Evolutionary conservation across 2,797 vertebrate species (phyloP).

Genomic region (Hirundo rustica): DNA sequence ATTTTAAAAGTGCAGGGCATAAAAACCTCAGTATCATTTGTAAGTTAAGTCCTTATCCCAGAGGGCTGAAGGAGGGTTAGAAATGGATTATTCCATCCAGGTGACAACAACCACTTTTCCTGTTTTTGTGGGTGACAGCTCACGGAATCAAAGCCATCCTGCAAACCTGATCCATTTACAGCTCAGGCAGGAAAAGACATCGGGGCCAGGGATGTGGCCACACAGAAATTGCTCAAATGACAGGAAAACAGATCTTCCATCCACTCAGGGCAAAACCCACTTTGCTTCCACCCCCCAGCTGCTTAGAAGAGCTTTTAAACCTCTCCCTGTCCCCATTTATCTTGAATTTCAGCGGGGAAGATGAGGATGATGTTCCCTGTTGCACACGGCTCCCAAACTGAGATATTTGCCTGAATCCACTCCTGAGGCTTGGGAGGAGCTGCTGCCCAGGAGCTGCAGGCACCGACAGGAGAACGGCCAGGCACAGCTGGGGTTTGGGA

Average conservation of each 20-base stretch:
- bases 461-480: background rate
- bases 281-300: background rate
- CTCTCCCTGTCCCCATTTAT: background rate
- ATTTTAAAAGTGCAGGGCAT: background rate
- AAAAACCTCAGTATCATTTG: background rate
- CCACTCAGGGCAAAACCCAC: background rate
- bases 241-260: background rate
- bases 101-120: background rate
- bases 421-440: background rate
- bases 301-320: background rate
- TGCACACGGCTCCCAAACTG: fast-evolving
- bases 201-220: background rate
- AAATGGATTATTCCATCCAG: background rate
- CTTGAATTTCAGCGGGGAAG: background rate
- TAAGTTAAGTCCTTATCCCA: background rate
- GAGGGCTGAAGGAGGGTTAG: background rate
- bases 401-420: background rate
- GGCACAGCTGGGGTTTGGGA: background rate
- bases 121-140: background rate
- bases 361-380: background rate
- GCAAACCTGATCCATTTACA: background rate
- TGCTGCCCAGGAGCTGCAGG: background rate
- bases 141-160: background rate
- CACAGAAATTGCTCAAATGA: background rate
- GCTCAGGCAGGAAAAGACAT: background rate